Base-by-base conservation (phyloP, 2,113 vertebrate species). In the Ardeotis arabs region DNA sequence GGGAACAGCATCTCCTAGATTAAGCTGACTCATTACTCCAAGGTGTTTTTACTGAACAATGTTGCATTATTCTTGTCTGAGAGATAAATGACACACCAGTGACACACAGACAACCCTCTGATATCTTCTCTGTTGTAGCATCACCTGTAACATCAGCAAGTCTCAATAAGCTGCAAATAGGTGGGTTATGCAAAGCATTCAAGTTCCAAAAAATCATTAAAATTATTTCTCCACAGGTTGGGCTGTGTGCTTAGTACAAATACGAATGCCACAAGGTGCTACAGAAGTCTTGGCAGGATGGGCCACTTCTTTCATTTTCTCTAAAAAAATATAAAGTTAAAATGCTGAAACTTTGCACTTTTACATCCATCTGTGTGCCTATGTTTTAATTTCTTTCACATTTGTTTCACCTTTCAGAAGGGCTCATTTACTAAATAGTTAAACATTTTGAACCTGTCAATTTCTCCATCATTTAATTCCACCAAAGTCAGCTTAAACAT, bases 21-120 rank as follows among this genome's bases (percentile, higher is more conserved):
- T 66, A 82, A 91, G 66, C 87, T 91, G 84, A 94, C 27, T 66
- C 87, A 87, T 89, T 93, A 84, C 62, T 91, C 89, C 41, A 62
- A 84, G 75, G 33, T 94, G 45, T 89, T 91, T 79, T 84, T 87
- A 83, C 62, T 79, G 78, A 91, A 85, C 20, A 87, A n/a, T 37
- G 24, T 50, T 82, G 19, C 31, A 39, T 89, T 94, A 87, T 95
- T 95, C 56, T 88, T 79, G 31, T 68, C 70, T 92, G 87, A 64
- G 83, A 80, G 77, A 45, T 75, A 79, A 63, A 82, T 75, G 56
- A 79, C 37, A 79, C 49, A 75, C 45, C 52, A 72, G 41, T 82
- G 77, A 92, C 44, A 45, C 63, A 77, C 13, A 75, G 73, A 79
- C 76, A 91, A 56, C 18, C 11, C 35, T 75, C 35, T 72, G 80